A percentile compares a stretch with the other conserved stretches of the same genome.
Evolutionary conservation across 2,888 invertebrate species (phyloP).

Genomic region (Drosophila quinaria): DNA sequence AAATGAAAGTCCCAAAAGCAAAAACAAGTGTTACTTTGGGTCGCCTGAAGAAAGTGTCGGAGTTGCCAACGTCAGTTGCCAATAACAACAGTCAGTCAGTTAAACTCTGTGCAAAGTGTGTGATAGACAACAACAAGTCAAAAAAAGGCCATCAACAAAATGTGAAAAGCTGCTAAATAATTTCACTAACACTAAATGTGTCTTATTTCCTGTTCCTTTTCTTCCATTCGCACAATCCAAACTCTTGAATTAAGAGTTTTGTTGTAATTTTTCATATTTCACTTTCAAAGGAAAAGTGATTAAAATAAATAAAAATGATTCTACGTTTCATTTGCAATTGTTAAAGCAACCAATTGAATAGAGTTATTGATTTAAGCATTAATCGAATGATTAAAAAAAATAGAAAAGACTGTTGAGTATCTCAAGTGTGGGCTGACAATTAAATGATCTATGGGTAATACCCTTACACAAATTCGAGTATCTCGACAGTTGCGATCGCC

Average conservation of each 20-base stretch:
- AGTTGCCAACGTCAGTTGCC: slow-evolving; percentile 22
- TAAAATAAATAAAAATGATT: no score
- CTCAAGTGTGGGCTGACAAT: slow-evolving; percentile 8
- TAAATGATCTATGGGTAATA: slow-evolving; percentile 18
- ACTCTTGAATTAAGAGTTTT: not conserved
- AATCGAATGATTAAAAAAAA: slow-evolving; percentile 8
- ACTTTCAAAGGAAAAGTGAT: no score
- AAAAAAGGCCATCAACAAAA: slow-evolving; percentile 27
- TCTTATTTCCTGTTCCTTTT: not conserved
- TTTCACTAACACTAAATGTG: slow-evolving; percentile 32
- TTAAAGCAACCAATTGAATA: no score
- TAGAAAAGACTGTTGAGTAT: not conserved
- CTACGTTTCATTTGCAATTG: no score
- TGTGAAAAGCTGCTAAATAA: slow-evolving; percentile 47
- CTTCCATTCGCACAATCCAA: not conserved
- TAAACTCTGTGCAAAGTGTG: slow-evolving; percentile 10
- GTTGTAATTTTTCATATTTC: not conserved
- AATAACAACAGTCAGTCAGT: slow-evolving; percentile 10
- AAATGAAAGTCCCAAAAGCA: slow-evolving; percentile 44
- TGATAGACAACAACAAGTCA: slow-evolving; percentile 15
- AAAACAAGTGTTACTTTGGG: slow-evolving; percentile 1
- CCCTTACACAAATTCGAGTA: not conserved
- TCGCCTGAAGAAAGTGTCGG: slow-evolving; percentile 47
- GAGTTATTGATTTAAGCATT: not conserved
- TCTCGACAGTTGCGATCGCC: not conserved